phyloP scores from a whole-genome alignment of 2,113 vertebrate genomes.

The Pelecanus crispus region DNA sequence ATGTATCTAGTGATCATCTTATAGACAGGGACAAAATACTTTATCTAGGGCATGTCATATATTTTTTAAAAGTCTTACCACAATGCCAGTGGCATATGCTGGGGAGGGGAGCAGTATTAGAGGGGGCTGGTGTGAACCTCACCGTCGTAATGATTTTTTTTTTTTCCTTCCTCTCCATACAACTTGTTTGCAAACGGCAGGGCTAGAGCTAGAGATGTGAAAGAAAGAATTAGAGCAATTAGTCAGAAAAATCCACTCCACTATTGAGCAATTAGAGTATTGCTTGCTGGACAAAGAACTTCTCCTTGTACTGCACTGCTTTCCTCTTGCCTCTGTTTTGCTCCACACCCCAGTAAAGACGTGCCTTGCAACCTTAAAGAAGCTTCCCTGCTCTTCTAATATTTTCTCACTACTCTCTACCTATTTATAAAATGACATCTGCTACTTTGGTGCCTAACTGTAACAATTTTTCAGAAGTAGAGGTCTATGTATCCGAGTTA shows the following conservation, averaged over 20 bases:
- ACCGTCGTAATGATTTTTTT: background rate
- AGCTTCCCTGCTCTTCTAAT: background rate
- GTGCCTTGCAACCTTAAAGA: background rate
- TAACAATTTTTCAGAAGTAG: background rate
- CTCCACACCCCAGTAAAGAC: background rate
- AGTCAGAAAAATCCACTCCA: background rate
- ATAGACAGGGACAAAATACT: background rate
- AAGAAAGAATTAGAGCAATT: background rate
- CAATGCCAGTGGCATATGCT: background rate
- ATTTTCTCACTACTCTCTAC: background rate
- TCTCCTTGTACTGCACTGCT: background rate
- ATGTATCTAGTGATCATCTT: background rate
- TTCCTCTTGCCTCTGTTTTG: background rate
- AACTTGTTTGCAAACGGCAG: background rate
- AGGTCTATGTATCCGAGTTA: background rate
- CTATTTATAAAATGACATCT: conserved; percentile 1
- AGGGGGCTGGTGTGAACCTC: background rate
- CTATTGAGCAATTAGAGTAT: background rate
- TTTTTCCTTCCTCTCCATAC: background rate
- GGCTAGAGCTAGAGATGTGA: background rate
- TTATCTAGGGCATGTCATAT: background rate
- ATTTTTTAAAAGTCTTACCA: background rate
- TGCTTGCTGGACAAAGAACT: background rate
- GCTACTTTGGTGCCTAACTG: background rate
- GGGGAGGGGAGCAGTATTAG: background rate